Percentiles rank a stretch among this genome's conserved stretches.
These are phyloP conservation scores for Psilanteris sp. DNA, from an alignment of 1,140 invertebrate species.

Conservation along the genomic window DNA sequence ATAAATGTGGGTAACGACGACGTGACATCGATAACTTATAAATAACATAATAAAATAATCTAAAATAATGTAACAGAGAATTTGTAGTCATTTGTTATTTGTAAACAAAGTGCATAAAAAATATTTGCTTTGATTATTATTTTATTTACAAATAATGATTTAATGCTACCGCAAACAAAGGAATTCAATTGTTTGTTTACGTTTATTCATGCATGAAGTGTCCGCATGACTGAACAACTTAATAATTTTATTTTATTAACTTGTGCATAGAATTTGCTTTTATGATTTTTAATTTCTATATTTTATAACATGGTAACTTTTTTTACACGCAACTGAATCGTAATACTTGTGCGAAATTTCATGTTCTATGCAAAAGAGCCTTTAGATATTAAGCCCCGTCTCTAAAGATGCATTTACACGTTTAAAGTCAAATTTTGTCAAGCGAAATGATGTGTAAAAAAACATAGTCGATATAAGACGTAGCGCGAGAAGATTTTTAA, in stretches of 20 bases:
- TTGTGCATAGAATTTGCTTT: background rate
- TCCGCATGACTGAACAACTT: background rate
- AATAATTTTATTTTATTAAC: conserved; percentile 8
- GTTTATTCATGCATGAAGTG: too few relatives aligned
- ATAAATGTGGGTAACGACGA: too few relatives aligned
- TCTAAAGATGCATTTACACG: conserved; percentile 36
- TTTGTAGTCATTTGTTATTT: too few relatives aligned
- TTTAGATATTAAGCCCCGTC: conserved; percentile 36
- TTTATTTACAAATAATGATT: too few relatives aligned
- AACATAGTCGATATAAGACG: conserved; percentile 34
- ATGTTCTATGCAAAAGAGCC: conserved; percentile 11
- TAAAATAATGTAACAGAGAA: too few relatives aligned
- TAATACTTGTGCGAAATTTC: conserved; percentile 19
- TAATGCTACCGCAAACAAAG: too few relatives aligned
- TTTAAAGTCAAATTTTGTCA: conserved; percentile 40
- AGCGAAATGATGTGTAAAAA: conserved; percentile 31
- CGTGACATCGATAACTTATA: too few relatives aligned
- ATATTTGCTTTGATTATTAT: too few relatives aligned
- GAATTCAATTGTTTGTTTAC: too few relatives aligned
- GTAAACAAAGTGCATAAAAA: too few relatives aligned
- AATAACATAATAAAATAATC: too few relatives aligned
- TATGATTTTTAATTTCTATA: conserved; percentile 1
- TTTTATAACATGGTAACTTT: conserved; percentile 15
- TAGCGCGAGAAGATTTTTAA: conserved; percentile 18
- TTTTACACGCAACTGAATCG: conserved; percentile 19